Percentiles rank a stretch among this genome's conserved stretches.
These are phyloP conservation scores for Phainopepla nitens DNA, from an alignment of 2,113 vertebrate genomes.

Conservation along the genomic window DNA sequence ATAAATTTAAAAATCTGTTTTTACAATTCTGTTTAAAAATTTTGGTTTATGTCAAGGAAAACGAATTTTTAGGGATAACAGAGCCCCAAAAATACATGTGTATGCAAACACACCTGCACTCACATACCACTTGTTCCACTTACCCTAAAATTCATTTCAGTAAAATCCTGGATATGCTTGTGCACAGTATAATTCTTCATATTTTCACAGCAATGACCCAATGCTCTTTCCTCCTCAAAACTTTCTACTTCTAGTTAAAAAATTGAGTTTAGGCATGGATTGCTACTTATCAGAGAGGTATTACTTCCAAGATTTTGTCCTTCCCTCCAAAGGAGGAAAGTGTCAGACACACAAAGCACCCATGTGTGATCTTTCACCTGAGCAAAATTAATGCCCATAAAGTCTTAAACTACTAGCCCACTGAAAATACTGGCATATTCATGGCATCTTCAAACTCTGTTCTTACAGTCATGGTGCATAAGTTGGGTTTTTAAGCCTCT, in stretches of 20 bases:
- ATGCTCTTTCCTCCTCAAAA: not conserved
- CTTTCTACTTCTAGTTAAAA: not conserved
- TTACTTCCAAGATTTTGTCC: not conserved
- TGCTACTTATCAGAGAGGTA: not conserved
- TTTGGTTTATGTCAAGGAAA: not conserved
- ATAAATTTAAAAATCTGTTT: not conserved
- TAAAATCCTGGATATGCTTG: not conserved
- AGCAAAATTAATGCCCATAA: not conserved
- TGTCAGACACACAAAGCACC: not conserved
- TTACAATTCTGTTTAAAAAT: not conserved
- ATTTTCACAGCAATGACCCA: not conserved
- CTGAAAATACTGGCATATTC: not conserved
- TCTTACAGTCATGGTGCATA: not conserved
- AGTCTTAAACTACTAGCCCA: not conserved
- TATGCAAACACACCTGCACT: not conserved
- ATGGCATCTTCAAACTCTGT: not conserved
- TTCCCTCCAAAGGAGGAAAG: not conserved
- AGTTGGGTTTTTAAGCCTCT: not conserved
- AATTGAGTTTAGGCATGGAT: not conserved
- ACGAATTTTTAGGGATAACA: not conserved
- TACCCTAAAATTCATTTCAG: not conserved
- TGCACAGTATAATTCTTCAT: not conserved
- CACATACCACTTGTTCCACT: not conserved
- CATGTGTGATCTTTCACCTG: not conserved
- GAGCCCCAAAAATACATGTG: not conserved